Conservation (phyloP, 2,888 invertebrate species). For the Petrophora chlorosata region DNA sequence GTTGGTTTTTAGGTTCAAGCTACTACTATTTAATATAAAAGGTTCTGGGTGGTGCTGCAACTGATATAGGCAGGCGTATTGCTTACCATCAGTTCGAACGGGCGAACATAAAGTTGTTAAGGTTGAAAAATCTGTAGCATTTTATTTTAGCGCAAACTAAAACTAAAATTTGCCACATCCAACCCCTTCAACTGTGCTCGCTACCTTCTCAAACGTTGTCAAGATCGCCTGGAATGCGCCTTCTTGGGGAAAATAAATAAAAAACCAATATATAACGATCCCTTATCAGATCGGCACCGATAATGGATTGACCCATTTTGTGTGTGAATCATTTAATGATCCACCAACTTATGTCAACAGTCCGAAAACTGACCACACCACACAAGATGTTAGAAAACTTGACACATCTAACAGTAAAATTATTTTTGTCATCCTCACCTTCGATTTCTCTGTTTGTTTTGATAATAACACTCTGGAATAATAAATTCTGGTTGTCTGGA, state of each 20-base stretch:
- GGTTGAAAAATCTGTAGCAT: too few relatives aligned
- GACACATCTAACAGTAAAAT: slow-evolving; percentile 8
- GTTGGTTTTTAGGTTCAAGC: too few relatives aligned
- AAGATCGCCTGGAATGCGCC: slow-evolving; percentile 64
- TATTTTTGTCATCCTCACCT: slow-evolving; percentile 39
- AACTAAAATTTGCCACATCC: slow-evolving; percentile 44
- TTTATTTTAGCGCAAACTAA: too few relatives aligned
- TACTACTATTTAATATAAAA: too few relatives aligned
- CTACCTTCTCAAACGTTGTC: slow-evolving; percentile 36
- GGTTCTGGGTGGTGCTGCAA: too few relatives aligned
- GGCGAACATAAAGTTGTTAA: too few relatives aligned
- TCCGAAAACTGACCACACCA: slow-evolving; percentile 13
- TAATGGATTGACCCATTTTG: slow-evolving; percentile 80
- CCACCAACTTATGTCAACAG: slow-evolving; percentile 42
- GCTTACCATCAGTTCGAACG: too few relatives aligned
- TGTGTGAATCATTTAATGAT: slow-evolving; percentile 68
- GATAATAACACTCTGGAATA: slow-evolving; percentile 47
- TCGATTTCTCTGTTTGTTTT: slow-evolving; percentile 46
- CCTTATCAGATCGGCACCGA: slow-evolving; percentile 77
- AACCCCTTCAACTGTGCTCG: slow-evolving; percentile 23
- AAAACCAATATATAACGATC: slow-evolving; percentile 65
- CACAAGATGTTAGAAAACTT: not conserved
- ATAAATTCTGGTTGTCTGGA: slow-evolving; percentile 46
- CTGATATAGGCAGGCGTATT: too few relatives aligned
- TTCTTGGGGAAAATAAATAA: slow-evolving; percentile 57